Base-by-base conservation (phyloP, 2,113 vertebrate genomes). In the Recurvirostra avosetta region DNA sequence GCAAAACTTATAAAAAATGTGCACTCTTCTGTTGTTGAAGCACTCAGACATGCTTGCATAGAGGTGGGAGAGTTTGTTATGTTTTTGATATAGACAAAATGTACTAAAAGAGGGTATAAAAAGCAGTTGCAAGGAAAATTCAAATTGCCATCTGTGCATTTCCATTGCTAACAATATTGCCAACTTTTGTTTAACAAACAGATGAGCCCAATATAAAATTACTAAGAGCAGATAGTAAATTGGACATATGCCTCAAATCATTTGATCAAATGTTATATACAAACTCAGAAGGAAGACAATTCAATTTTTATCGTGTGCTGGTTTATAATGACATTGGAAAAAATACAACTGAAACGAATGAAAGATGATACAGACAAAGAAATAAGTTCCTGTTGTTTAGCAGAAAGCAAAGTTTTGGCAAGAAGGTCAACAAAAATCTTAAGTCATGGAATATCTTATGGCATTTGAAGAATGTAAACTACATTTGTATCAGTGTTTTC, bases 151-250 rank as follows among this genome's bases (percentile, higher is more conserved):
- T 94, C 93, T 95, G 75, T 13, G 1, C 61, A 47, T 96, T 96
- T 82, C 40, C 50, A 38, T 41, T 95, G 77, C 73, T 88, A 95
- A 82, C 34, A 73, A 49, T 86, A 72, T 87, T 94, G 78, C 61
- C 90, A 97, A 85, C 67, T 94, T 97, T 79, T 96, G 88, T 97
- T 97, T 92, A 96, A 91, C 53, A 84, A 83, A 86, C 72, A 94
- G 62, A 87, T 92, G 71, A 96, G 15, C 61, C 49, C 50, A 80
- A 63, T 93, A 62, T 83, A 93, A 89, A 97, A 92, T 94, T 63
- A 50, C 72, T 50, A 74, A 78, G 58, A 56, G 45, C 65, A 84
- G 80, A 77, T 81, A 94, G 82, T 89, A 70, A 86, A 80, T 81
- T 81, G 73, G 77, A 62, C 90, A 92, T 96, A 94, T 85, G 90